Conservation (phyloP, 2,888 invertebrate genomes). For the Leptinotarsa tumamoca region DNA sequence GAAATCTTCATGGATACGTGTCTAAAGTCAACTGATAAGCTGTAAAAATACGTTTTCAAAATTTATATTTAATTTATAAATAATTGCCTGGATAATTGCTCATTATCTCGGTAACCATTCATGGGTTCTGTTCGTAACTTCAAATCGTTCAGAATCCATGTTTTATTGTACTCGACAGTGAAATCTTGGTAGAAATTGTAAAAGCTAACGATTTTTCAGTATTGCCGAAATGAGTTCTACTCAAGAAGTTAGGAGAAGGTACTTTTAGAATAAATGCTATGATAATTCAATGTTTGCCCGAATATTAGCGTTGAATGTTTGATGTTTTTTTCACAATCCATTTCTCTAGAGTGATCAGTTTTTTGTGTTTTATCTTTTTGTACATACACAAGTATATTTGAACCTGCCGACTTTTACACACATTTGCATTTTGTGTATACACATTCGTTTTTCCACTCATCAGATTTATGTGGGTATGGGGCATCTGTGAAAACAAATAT, state of each 20-base stretch:
- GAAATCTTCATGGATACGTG: no score
- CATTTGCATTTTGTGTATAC: no score
- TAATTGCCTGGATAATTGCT: background rate
- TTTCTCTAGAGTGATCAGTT: background rate
- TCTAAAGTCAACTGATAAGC: no score
- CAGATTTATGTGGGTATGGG: no score
- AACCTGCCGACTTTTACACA: no score
- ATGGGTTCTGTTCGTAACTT: background rate
- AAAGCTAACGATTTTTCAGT: constrained; percentile 59
- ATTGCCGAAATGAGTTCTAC: constrained; percentile 65
- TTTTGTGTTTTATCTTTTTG: no score
- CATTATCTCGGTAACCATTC: background rate
- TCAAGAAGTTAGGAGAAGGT: constrained; percentile 66
- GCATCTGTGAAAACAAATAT: no score
- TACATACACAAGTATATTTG: no score
- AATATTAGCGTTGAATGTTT: background rate
- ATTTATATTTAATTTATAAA: background rate
- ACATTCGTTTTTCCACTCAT: no score
- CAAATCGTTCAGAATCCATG: background rate
- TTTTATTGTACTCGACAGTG: background rate
- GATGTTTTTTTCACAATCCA: constrained; percentile 1
- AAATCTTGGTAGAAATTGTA: background rate
- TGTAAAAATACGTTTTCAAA: no score
- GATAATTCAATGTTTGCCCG: background rate
- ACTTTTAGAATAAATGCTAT: constrained; percentile 43